phyloP scores from a whole-genome alignment of 1,140 invertebrate species.

The Drosophila leontia region DNA sequence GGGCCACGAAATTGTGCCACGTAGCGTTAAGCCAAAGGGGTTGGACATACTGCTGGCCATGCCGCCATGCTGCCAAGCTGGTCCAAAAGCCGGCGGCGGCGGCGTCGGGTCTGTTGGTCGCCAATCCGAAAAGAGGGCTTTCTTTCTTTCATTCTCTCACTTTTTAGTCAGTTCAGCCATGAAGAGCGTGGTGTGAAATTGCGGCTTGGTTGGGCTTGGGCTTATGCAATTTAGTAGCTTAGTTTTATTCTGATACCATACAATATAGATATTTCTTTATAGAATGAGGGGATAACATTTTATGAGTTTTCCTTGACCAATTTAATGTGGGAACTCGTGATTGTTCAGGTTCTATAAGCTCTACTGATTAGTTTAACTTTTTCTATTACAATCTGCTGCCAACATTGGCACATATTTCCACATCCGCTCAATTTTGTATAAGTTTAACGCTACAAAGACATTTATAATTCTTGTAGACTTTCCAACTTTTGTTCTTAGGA shows the following conservation, averaged over 20 bases:
- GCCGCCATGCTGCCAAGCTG: conserved; percentile 8
- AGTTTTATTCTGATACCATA: neutral
- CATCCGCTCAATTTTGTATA: neutral
- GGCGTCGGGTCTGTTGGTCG: conserved; percentile 8
- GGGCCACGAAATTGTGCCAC: conserved; percentile 63
- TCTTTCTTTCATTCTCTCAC: conserved; percentile 32
- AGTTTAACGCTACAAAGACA: neutral
- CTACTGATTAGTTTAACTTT: neutral
- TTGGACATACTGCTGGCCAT: conserved; percentile 35
- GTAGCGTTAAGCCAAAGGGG: conserved; percentile 65
- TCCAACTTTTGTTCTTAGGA: neutral
- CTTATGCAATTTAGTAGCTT: conserved; percentile 11
- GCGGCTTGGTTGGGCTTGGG: neutral
- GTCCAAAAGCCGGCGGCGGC: conserved; percentile 13
- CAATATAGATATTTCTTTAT: neutral
- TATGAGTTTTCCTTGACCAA: neutral
- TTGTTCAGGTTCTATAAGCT: neutral
- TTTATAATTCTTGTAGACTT: neutral
- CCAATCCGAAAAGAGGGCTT: conserved; percentile 16
- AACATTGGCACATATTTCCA: neutral
- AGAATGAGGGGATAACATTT: neutral
- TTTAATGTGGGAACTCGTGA: neutral
- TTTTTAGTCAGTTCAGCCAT: conserved; percentile 41
- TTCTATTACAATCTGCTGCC: neutral
- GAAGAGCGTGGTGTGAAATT: conserved; percentile 17